These are phyloP conservation scores for Phenacoccus solenopsis DNA, from an alignment of 1,140 invertebrate species.

Conservation along the genomic window DNA sequence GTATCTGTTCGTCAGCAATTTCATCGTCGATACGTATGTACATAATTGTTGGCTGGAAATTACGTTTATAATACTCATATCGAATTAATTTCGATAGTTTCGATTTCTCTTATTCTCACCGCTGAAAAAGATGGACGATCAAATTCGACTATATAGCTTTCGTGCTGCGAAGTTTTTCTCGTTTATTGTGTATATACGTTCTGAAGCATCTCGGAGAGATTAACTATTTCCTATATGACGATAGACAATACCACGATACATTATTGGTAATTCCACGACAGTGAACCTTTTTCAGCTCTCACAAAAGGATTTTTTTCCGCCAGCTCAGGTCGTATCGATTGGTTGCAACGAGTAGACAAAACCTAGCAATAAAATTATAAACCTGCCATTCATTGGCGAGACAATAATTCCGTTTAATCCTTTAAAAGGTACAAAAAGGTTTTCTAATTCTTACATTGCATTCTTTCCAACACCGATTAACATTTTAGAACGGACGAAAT, in stretches of 20 bases:
- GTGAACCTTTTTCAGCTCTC: no score
- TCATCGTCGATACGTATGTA: neutral
- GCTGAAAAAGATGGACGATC: neutral
- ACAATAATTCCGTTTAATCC: neutral
- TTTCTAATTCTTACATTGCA: neutral
- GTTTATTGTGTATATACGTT: no score
- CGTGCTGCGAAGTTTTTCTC: no score
- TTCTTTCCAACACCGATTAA: slow-evolving; percentile 1
- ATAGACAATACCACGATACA: no score
- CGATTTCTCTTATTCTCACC: neutral
- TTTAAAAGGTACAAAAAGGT: neutral
- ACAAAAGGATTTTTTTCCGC: no score
- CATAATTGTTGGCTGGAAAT: neutral
- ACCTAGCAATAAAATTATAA: neutral
- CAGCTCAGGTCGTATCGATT: neutral
- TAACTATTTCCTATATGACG: no score
- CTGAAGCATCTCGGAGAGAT: no score
- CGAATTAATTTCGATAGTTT: no score
- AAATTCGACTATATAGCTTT: neutral
- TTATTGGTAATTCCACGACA: no score
- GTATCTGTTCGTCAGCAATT: neutral
- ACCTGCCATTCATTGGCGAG: neutral
- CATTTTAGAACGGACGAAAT: slow-evolving; percentile 11
- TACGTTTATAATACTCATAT: no score
- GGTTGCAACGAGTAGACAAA: no score